These are phyloP conservation scores for Phaethornis superciliosus DNA, from an alignment of 2,113 vertebrate species.

Conservation along the genomic window DNA sequence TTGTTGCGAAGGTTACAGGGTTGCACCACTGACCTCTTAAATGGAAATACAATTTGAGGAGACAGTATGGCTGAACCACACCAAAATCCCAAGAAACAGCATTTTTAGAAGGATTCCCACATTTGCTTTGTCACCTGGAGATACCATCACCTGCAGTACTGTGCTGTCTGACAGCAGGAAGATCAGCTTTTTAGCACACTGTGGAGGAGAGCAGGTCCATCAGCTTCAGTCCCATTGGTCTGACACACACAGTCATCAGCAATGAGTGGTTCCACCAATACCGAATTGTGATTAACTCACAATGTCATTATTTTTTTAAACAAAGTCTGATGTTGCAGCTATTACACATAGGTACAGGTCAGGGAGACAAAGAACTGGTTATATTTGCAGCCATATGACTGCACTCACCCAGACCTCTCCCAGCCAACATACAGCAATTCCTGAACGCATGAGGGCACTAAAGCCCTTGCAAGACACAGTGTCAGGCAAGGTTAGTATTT, in stretches of 20 bases:
- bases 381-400: background rate
- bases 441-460: conserved; percentile 60
- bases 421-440: background rate
- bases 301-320: accelerated
- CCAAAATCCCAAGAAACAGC: too few relatives aligned
- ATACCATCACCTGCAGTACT: background rate
- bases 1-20: background rate
- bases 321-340: background rate
- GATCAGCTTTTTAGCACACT: accelerated
- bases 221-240: accelerated
- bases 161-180: background rate
- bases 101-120: background rate
- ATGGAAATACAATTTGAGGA: background rate
- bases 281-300: background rate
- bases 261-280: background rate
- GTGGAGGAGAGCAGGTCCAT: background rate
- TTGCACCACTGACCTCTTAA: background rate
- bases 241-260: background rate
- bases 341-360: background rate
- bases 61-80: too few relatives aligned
- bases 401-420: background rate
- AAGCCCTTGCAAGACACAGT: background rate
- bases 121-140: accelerated
- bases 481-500: background rate
- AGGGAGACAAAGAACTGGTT: background rate